Base-by-base conservation (phyloP, 2,113 vertebrate genomes). In the Podocnemis expansa region DNA sequence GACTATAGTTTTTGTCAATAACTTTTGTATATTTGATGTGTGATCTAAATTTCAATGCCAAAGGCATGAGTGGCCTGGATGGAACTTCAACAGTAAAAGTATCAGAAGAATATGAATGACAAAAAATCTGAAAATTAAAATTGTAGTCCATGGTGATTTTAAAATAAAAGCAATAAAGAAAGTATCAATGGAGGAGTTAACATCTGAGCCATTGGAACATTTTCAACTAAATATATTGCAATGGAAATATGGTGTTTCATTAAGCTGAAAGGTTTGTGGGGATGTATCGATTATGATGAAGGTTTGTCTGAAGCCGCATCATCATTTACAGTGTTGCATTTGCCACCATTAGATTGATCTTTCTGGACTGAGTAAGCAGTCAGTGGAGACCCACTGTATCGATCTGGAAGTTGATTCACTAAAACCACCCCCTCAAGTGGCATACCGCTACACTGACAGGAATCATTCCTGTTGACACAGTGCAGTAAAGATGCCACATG, bases 161-260 rank as follows among this genome's bases (percentile, higher is more conserved):
- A 38, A 81, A 8, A 93, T 49, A 88, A 91, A 96, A 84, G 78
- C 79, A 91, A 56, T 6, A 84, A 1, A 76, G 8, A 34, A 84
- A 5, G 21, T 70, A 17, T 49, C n/a, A 29, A 79, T 70, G 6
- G 86, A 41, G 38, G 38, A 24, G 9, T 73, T 41, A 41, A 73
- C 38, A 73, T 73, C 11, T 24, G 38, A 87, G 13, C 2, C 91
- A 6, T 8, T 84, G 76, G 93, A 92, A 84, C 78, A 13, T 88
- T 94, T 94, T 34, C 89, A 17, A 7, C 6, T 78, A 96, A 95
- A 88, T 24, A 3, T 0, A 41, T 51, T 95, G 95, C 90, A 85
- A 1, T n/a, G 51, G 16, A 86, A 89, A 91, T 84, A 73, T 70
- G 25, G 25, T 38, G 29, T 80, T 91, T 76, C 47, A 88, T 85